Percentiles rank a stretch among this genome's conserved stretches.
These are phyloP conservation scores for Agrypnus murinus DNA, from an alignment of 2,888 invertebrate genomes.

Conservation along the genomic window DNA sequence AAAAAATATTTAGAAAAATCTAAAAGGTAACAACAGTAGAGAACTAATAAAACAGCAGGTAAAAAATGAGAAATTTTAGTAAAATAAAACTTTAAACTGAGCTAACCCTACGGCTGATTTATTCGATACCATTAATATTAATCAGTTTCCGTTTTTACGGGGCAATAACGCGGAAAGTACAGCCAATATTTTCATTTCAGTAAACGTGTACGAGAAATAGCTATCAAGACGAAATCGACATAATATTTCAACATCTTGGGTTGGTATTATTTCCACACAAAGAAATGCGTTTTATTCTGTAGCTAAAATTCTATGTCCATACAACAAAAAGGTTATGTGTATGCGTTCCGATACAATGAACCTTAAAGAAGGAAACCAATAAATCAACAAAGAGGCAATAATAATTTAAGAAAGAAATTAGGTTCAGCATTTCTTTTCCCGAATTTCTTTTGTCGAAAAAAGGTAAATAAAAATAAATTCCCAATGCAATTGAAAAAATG, in stretches of 20 bases:
- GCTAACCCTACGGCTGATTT: background rate
- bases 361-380: background rate
- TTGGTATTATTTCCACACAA: conserved; percentile 8
- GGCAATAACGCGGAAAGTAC: conserved; percentile 13
- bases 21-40: too few relatives aligned
- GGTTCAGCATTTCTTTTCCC: too few relatives aligned
- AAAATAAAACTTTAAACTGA: too few relatives aligned
- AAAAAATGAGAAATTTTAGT: too few relatives aligned
- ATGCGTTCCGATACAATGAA: conserved; percentile 6
- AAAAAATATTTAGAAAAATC: too few relatives aligned
- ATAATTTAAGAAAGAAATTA: too few relatives aligned
- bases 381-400: conserved; percentile 16
- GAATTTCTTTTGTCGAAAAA: too few relatives aligned
- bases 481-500: too few relatives aligned
- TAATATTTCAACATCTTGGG: conserved; percentile 9
- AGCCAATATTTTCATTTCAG: conserved; percentile 12
- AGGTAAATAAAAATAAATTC: too few relatives aligned
- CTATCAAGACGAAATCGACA: conserved; percentile 12
- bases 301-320: background rate
- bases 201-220: conserved; percentile 5
- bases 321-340: background rate
- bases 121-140: conserved; percentile 7
- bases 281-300: background rate
- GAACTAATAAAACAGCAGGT: too few relatives aligned
- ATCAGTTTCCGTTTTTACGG: conserved; percentile 6